These are phyloP conservation scores for Philereme transversata DNA, from an alignment of 2,888 invertebrate species.

Conservation along the genomic window DNA sequence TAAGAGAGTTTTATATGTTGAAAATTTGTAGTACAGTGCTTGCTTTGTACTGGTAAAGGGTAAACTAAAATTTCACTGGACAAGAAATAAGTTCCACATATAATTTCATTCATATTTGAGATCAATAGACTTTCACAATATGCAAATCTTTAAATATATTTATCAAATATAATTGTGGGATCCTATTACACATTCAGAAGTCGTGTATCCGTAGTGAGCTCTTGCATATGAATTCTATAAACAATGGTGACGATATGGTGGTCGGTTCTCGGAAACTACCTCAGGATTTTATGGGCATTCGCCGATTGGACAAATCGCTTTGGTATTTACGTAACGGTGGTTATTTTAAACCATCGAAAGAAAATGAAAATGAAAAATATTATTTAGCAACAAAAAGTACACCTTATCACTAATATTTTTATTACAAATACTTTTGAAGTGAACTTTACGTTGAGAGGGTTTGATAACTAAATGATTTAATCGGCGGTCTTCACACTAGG, in stretches of 20 bases:
- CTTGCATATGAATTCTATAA: slow-evolving; percentile 72
- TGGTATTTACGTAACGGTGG: slow-evolving; percentile 28
- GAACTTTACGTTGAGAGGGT: too few species aligned
- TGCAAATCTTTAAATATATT: slow-evolving; percentile 81
- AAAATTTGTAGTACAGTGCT: too few species aligned
- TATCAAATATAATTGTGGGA: slow-evolving; percentile 83
- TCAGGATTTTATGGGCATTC: slow-evolving; percentile 74
- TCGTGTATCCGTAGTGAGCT: slow-evolving; percentile 76
- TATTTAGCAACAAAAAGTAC: too few species aligned
- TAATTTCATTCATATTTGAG: slow-evolving; percentile 25
- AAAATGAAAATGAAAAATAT: too few species aligned
- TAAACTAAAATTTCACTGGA: too few species aligned
- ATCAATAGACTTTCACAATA: slow-evolving; percentile 64
- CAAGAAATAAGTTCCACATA: neutral
- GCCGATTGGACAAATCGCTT: slow-evolving; percentile 54
- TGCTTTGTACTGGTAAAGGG: too few species aligned
- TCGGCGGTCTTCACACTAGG: too few species aligned
- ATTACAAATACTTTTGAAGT: too few species aligned
- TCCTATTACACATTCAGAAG: slow-evolving; percentile 76
- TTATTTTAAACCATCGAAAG: neutral
- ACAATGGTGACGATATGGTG: slow-evolving; percentile 81
- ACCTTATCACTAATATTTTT: too few species aligned
- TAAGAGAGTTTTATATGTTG: too few species aligned
- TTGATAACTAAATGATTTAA: too few species aligned
- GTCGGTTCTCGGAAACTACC: slow-evolving; percentile 78